Base-by-base conservation (phyloP, 2,113 vertebrate genomes). In the Nematolebias whitei region DNA sequence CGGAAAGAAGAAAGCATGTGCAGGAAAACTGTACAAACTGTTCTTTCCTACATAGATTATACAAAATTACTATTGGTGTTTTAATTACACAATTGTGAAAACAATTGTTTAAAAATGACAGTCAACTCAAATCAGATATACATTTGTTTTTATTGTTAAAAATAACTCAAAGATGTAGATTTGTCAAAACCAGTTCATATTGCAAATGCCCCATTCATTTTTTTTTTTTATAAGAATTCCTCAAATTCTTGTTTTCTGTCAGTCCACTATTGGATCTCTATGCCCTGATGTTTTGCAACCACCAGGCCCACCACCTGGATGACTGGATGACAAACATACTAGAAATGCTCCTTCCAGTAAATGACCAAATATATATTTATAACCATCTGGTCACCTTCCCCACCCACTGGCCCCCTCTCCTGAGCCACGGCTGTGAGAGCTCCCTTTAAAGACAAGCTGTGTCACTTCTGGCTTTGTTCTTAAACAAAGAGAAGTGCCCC, bases 391-490 rank as follows among this genome's bases (percentile, higher is more conserved):
- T 90, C 83, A 85, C 87, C 86, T 79, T 86, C 84, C 80, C 73
- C 71, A 55, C 71, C 72, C 68, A 58, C 61, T 12, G 71, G 41
- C 54, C 67, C 83, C 52, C 83, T 67, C 60, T 56, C 76, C 78
- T 60, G 51, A 72, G 60, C 80, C 60, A 54, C 18, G 74, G 74
- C 89, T 88, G 80, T 66, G 79, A 91, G 88, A 92, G 86, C 85
- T 83, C 80, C 71, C 75, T 91, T 92, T 91, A 90, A 92, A 92
- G 89, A 92, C 71, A 86, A 90, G 87, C 90, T 91, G 89, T 91
- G 90, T 90, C 88, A 91, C 91, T 91, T 88, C 78, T 88, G 85
- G 79, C 92, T 93, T 92, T 93, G 92, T 93, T 93, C 92, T 91
- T 87, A 86, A 88, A 93, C 92, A 93, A 92, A 92, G 89, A 88